Conservation (phyloP, 2,797 vertebrate species). For the Tolypeutes matacus region DNA sequence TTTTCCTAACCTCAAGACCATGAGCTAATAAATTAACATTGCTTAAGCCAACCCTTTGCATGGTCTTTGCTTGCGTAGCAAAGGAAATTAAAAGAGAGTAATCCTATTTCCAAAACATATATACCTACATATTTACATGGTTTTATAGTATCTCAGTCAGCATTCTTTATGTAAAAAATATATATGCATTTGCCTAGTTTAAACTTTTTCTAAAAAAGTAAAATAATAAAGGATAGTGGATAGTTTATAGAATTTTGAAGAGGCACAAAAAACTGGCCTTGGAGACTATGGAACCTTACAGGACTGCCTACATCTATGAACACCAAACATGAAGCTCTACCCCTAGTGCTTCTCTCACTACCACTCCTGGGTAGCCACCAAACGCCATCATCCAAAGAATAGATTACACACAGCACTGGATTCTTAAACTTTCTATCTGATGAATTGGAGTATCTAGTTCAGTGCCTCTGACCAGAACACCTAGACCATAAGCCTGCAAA, state of each 20-base stretch:
- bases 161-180: background rate
- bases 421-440: background rate
- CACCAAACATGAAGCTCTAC: background rate
- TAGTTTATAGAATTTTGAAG: background rate
- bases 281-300: background rate
- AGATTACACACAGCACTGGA: background rate
- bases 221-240: background rate
- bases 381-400: fast-evolving
- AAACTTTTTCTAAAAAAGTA: background rate
- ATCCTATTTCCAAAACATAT: background rate
- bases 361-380: background rate
- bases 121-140: background rate
- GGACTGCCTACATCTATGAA: background rate
- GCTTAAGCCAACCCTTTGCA: too few species aligned
- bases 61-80: too few species aligned
- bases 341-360: background rate
- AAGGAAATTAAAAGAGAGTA: background rate
- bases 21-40: too few species aligned
- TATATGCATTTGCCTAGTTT: background rate
- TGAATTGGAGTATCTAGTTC: background rate
- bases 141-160: background rate
- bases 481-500: background rate
- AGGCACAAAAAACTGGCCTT: background rate
- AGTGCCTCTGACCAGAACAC: background rate
- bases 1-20: too few species aligned